Percentiles rank a stretch among this genome's conserved stretches.
Conservation (phyloP, 2,888 invertebrate species). For the Xiphydria camelus region DNA sequence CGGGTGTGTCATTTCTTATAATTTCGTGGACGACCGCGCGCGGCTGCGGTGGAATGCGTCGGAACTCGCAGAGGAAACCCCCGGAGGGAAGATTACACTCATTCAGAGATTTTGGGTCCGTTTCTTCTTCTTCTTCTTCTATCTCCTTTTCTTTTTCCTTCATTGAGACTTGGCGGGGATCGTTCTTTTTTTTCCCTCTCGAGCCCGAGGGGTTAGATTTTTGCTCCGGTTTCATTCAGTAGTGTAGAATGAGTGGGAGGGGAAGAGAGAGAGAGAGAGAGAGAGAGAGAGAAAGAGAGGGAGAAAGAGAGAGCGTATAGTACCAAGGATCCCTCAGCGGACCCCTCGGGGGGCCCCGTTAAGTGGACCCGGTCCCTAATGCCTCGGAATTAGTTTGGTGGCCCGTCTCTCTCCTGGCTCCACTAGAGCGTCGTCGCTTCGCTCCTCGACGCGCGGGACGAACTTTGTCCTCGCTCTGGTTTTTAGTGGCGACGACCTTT, state of each 20-base stretch:
- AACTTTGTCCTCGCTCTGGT: not conserved
- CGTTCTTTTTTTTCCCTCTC: slow-evolving; percentile 4
- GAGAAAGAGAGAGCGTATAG: slow-evolving; percentile 1
- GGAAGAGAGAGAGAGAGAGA: slow-evolving; percentile 3
- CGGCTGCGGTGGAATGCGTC: no score
- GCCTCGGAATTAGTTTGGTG: slow-evolving; percentile 22
- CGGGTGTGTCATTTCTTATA: slow-evolving; percentile 55
- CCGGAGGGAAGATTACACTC: slow-evolving; percentile 50
- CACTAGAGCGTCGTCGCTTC: slow-evolving; percentile 6
- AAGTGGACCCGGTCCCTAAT: slow-evolving; percentile 15
- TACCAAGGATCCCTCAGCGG: no score
- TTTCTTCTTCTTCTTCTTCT: slow-evolving; percentile 13
- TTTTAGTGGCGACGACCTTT: slow-evolving; percentile 9
- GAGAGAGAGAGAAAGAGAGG: not conserved
- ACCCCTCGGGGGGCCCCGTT: not conserved
- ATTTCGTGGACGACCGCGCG: slow-evolving; percentile 39
- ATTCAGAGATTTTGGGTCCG: slow-evolving; percentile 45
- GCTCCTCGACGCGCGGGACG: slow-evolving; percentile 1
- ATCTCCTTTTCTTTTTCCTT: slow-evolving; percentile 15
- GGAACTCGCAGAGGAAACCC: no score
- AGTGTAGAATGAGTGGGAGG: not conserved
- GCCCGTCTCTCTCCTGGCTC: slow-evolving; percentile 18
- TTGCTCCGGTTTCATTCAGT: slow-evolving; percentile 14
- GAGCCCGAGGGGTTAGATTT: not conserved
- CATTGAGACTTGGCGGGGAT: slow-evolving; percentile 24